Evolutionary conservation across 2,888 invertebrate genomes (phyloP), one percentile per base, ranked within the genome.

Genomic region (Chrysolina oricalcia): DNA sequence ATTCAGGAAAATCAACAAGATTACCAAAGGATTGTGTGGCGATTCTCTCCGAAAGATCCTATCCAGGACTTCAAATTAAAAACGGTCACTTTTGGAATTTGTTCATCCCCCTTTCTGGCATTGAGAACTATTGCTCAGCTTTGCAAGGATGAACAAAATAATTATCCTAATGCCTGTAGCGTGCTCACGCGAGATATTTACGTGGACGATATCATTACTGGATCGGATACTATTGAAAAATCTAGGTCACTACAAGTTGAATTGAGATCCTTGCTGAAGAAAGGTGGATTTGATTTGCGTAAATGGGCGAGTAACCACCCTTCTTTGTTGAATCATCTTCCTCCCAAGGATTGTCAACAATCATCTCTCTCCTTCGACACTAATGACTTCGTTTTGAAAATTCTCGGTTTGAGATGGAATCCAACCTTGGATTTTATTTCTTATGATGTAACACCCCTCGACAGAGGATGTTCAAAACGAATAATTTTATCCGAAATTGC

Each of bases 401-500:
- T 56, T 69, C 59, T 69, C 5, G 69, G 23, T 4, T 21, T 69
- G 35, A 27, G n/a, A 56, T 69, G 69, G 69, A 27, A 50, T 23
- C 56, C 69, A 53, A 27, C 50, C 17, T 11, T n/a, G 17, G 69
- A 69, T n/a, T 17, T n/a, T 2, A 59, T 69, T 56, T 63, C 27
- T 10, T 69, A 21, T 56, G 21, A 17, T 19, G 56, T 56, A 11
- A 56, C 19, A 9, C 17, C 17, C 13, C 23, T 17, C 21, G 23
- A 53, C 11, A 15, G 40, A 4, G 15, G 53, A 15, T 69, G 56
- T 53, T 48, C 68, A 9, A 68, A 68, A 48, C n/a, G 50, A 10
- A 21, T 23, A 19, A 70, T 70, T 27, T 59, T 71, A n/a, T 71
- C 71, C 8, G 71, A 64, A 40, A n/a, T 71, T 10, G 53, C 53